These are phyloP conservation scores for Lucifuga dentata DNA, from an alignment of 2,113 vertebrate species.

Conservation along the genomic window DNA sequence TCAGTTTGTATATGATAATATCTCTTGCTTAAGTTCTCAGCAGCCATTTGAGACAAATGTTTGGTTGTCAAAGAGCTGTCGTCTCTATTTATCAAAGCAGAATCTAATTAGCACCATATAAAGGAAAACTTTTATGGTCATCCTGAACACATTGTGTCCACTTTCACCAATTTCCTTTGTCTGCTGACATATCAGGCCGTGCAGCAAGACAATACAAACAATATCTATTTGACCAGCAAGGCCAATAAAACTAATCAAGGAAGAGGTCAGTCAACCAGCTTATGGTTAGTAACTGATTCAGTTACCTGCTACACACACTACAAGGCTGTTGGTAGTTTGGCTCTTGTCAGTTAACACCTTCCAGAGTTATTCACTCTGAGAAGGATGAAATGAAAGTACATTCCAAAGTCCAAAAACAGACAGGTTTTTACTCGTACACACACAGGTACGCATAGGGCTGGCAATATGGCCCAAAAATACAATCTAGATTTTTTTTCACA, in stretches of 20 bases:
- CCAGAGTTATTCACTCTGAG: background rate
- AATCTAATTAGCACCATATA: conserved; percentile 77
- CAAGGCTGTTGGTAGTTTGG: background rate
- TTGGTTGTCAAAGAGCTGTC: conserved; percentile 57
- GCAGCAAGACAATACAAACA: conserved; percentile 19
- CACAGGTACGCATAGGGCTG: too few relatives aligned
- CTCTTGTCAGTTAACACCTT: background rate
- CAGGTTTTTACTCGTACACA: background rate
- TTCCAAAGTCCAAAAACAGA: conserved; percentile 48
- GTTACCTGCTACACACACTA: conserved; percentile 4
- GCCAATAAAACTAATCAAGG: conserved; percentile 37
- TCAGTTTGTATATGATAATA: too few relatives aligned
- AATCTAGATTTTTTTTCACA: too few relatives aligned
- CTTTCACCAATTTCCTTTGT: conserved; percentile 68
- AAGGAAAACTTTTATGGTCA: conserved; percentile 64
- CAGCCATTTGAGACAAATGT: conserved; percentile 2
- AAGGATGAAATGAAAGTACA: conserved; percentile 13
- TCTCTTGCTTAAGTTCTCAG: conserved; percentile 7
- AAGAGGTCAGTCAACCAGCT: too few relatives aligned
- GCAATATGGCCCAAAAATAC: too few relatives aligned
- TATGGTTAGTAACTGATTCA: too few relatives aligned
- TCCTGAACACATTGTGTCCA: conserved; percentile 38
- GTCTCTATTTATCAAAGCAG: conserved; percentile 70
- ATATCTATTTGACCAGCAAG: conserved; percentile 33
- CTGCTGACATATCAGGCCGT: conserved; percentile 45